Evolutionary conservation across 2,797 vertebrate species (phyloP).

Genomic region (Phataginus tricuspis): DNA sequence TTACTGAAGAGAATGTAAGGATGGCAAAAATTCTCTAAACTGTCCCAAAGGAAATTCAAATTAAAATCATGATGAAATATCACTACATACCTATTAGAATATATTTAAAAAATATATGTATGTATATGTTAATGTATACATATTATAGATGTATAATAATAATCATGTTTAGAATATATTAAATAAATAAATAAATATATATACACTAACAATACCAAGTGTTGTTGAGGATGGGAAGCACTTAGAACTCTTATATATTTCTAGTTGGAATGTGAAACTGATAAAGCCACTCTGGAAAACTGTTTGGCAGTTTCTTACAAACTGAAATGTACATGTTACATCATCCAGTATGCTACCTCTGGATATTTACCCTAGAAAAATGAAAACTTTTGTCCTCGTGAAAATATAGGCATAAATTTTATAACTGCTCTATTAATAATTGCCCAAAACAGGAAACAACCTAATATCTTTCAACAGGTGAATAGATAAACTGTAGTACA

Average conservation of each 20-base stretch:
- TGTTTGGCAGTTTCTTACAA: neutral
- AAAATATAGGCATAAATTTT: neutral
- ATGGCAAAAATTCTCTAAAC: neutral
- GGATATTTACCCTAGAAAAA: neutral
- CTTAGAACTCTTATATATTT: neutral
- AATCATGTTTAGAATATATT: too few relatives aligned
- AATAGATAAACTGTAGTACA: neutral
- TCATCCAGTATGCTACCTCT: neutral
- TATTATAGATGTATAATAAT: too few relatives aligned
- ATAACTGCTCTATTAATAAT: neutral
- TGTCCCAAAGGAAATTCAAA: neutral
- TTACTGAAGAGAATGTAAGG: neutral
- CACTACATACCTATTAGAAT: too few relatives aligned
- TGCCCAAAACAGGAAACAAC: neutral
- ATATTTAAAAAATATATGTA: too few relatives aligned
- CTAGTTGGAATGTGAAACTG: neutral
- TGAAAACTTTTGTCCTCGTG: neutral
- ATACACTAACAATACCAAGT: neutral
- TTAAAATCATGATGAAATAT: neutral
- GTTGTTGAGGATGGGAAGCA: neutral
- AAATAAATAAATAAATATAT: too few relatives aligned
- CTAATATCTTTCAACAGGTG: neutral
- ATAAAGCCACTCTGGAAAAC: neutral
- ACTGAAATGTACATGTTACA: neutral
- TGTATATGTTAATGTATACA: too few relatives aligned